phyloP scores from a whole-genome alignment of 2,888 invertebrate species.

The Mycogona germanica region DNA sequence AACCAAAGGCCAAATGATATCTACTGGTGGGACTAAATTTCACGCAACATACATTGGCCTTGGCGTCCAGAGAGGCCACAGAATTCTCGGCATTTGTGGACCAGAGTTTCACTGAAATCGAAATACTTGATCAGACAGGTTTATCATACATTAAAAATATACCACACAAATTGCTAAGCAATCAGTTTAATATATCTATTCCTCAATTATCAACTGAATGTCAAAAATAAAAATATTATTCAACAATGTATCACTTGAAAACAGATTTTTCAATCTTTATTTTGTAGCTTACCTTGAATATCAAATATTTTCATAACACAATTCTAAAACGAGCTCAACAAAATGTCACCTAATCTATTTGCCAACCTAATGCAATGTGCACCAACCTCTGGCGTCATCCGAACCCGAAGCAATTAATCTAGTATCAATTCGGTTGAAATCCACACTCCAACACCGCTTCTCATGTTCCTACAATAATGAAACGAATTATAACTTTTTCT shows the following conservation, averaged over 20 bases:
- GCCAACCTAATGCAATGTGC: not conserved
- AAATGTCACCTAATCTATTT: not conserved
- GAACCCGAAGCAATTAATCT: conserved; percentile 81
- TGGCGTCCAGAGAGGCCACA: conserved; percentile 76
- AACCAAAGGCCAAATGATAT: conserved; percentile 83
- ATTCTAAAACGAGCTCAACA: conserved; percentile 6
- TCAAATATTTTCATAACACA: not conserved
- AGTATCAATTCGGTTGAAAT: conserved; percentile 85
- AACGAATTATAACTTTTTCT: too few relatives aligned
- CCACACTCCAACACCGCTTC: conserved; percentile 91
- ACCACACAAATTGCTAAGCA: not conserved
- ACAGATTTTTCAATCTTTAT: too few relatives aligned
- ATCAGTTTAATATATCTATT: too few relatives aligned
- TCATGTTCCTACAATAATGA: conserved; percentile 74
- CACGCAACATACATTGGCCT: conserved; percentile 92
- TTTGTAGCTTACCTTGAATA: too few relatives aligned
- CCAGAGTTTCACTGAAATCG: conserved; percentile 66
- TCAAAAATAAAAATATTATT: too few relatives aligned
- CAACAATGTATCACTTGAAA: too few relatives aligned
- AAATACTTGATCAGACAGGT: not conserved
- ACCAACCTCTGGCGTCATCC: conserved; percentile 61
- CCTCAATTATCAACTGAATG: too few relatives aligned
- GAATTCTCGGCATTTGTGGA: conserved; percentile 75
- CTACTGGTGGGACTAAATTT: conserved; percentile 75
- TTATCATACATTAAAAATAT: not conserved